Evolutionary conservation across 1,140 invertebrate genomes (phyloP), one percentile per base, ranked within the genome.

Genomic region (Lasaia peninsularis): DNA sequence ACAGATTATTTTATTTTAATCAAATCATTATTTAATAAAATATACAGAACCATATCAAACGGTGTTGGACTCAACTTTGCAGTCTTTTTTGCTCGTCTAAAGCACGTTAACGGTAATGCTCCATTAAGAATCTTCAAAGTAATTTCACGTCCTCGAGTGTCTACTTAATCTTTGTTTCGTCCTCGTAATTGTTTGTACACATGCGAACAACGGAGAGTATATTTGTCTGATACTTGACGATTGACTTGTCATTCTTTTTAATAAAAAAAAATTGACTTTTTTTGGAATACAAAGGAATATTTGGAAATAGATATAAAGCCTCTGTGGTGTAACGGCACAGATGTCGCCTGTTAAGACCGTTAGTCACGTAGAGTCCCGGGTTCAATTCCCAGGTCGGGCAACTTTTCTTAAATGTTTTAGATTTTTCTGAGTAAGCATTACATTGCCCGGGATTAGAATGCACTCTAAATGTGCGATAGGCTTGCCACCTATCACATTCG

Each of bases 161-260:
- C 50, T 52, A 32, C 57, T 62, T 63, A 56, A 72, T 56, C 62
- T 66, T 74, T 72, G 68, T 72, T 70, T 65, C 56, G 54, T 63
- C 50, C 50, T 59, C 51, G 48, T 69, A 69, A 72, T 78, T 79
- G 70, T 73, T 71, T 70, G 57, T 65, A 63, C 49, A 70, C 67
- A 73, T 59, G 63, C 64, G 71, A 75, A 78, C 72, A 75, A 71
- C 59, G 58, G 34, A 50, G 52, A 60, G 62, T 67, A 74, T 63
- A 64, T 71, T 74, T 71, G 62, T 53, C 16, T 52, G 58, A 49
- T 69, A 69, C 69, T 72, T 63, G 40, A 62, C 44, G 57, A 64
- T 18, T 16, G 35, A 14, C 35, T 40, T 40, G 35, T 40, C 35
- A 40, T 16, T 1, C 8, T 18, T 40, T 40, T 40, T 18, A 16